These are phyloP conservation scores for Automeris io DNA, from an alignment of 2,888 invertebrate genomes.

Conservation along the genomic window DNA sequence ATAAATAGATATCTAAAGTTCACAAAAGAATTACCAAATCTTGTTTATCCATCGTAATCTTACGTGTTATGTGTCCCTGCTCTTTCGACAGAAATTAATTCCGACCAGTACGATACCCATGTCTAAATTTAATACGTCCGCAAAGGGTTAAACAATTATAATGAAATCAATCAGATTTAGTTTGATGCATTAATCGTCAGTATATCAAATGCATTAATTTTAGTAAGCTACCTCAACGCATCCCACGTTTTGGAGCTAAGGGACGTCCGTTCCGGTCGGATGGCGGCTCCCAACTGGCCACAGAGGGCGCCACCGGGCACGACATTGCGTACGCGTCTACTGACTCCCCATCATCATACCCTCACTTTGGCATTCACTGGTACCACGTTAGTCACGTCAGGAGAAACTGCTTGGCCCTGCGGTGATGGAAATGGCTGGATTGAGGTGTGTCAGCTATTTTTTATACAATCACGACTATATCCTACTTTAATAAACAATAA, in stretches of 20 bases:
- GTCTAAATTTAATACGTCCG: no score
- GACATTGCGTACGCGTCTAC: constrained; percentile 36
- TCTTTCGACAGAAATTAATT: no score
- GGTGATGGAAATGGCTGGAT: constrained; percentile 67
- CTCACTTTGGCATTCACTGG: constrained; percentile 40
- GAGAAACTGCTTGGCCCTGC: constrained; percentile 40
- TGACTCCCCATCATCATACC: constrained; percentile 56
- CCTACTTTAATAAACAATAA: no score
- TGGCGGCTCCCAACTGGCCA: constrained; percentile 59
- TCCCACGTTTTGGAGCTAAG: constrained; percentile 45
- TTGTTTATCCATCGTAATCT: no score
- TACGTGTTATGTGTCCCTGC: no score
- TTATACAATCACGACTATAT: no score
- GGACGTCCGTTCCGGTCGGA: constrained; percentile 30
- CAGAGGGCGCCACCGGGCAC: constrained; percentile 37
- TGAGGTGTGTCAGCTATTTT: constrained; percentile 68
- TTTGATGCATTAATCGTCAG: no score
- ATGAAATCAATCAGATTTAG: no score
- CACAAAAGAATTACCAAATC: no score
- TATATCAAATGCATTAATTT: constrained; percentile 14
- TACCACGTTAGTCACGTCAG: constrained; percentile 29
- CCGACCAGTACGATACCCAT: no score
- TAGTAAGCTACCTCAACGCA: constrained; percentile 54
- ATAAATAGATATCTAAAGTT: no score
- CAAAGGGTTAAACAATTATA: no score